Conservation (phyloP, 2,888 invertebrate species). For the Sympetrum striolatum region DNA sequence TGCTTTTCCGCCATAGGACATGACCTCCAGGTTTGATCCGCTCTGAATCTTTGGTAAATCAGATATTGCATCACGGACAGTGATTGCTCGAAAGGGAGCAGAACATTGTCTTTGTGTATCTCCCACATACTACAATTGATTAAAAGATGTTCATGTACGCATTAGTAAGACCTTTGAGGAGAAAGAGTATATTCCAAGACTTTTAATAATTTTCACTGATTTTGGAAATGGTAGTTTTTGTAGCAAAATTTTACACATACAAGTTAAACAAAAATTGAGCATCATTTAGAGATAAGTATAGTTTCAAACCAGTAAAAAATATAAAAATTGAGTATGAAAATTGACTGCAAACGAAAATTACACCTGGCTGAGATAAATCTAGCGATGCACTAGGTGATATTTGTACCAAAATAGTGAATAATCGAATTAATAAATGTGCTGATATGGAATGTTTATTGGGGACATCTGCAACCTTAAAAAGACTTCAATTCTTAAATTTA, state of each 20-base stretch:
- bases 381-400: too few species aligned
- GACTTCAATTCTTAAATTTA: too few species aligned
- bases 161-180: background rate
- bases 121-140: constrained; percentile 56
- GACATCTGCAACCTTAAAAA: background rate
- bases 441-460: background rate
- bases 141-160: background rate
- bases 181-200: background rate
- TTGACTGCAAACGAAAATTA: too few species aligned
- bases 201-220: background rate
- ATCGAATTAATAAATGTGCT: too few species aligned
- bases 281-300: too few species aligned
- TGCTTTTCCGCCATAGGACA: constrained; percentile 74
- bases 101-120: constrained; percentile 69
- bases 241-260: too few species aligned
- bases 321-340: too few species aligned
- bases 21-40: constrained; percentile 73
- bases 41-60: constrained; percentile 79
- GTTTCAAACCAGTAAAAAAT: too few species aligned
- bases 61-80: constrained; percentile 82
- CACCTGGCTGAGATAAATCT: too few species aligned
- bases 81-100: constrained; percentile 79
- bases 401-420: too few species aligned
- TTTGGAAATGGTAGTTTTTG: too few species aligned
- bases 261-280: too few species aligned